These are phyloP conservation scores for Suillia variegata DNA, from an alignment of 2,888 invertebrate genomes.

Conservation along the genomic window DNA sequence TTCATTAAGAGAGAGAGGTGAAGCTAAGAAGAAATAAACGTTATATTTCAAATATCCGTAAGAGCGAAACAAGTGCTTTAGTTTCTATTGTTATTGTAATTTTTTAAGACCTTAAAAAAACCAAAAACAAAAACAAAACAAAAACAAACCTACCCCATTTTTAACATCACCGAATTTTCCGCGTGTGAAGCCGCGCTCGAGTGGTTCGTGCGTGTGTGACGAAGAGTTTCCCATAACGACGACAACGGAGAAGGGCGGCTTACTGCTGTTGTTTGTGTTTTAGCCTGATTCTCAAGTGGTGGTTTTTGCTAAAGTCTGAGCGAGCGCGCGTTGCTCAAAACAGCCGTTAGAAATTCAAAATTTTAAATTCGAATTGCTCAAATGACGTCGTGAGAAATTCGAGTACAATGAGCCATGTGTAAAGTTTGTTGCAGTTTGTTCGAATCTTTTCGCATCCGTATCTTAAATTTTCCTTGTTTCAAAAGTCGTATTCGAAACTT, in stretches of 20 bases:
- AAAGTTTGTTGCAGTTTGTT: no score
- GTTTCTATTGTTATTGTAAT: background rate
- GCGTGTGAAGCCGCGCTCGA: slow-evolving; percentile 69
- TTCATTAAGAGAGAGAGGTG: background rate
- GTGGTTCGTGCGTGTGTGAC: slow-evolving; percentile 80
- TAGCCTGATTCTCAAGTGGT: background rate
- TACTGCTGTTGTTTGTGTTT: background rate
- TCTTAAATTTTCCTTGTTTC: slow-evolving; percentile 6
- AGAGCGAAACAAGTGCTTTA: slow-evolving; percentile 50
- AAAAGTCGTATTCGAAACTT: no score
- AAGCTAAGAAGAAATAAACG: slow-evolving; percentile 4
- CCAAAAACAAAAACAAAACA: background rate
- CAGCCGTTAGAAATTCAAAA: background rate
- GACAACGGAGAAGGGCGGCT: no score
- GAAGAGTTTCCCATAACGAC: slow-evolving; percentile 81
- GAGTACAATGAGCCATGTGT: no score
- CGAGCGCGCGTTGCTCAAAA: background rate
- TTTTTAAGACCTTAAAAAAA: slow-evolving; percentile 4
- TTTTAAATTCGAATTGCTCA: no score
- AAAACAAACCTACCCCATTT: slow-evolving; percentile 60
- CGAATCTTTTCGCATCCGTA: no score
- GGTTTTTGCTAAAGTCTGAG: background rate
- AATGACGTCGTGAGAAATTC: no score
- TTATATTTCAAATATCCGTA: slow-evolving; percentile 13
- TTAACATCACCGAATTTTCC: slow-evolving; percentile 62